phyloP scores from a whole-genome alignment of 2,888 invertebrate species.

The Aleiodes testaceus region DNA sequence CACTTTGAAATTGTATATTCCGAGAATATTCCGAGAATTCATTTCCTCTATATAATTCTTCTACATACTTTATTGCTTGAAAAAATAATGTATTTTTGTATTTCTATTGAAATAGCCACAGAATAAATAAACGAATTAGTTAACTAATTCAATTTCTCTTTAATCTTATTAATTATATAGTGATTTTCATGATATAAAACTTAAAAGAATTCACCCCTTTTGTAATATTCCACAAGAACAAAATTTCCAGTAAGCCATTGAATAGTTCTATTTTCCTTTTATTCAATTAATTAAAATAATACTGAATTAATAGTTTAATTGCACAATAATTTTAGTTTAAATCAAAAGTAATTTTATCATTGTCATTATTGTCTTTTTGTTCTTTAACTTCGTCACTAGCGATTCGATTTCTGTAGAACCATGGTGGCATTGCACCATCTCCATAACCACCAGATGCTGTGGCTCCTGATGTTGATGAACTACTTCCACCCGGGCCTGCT shows the following conservation, averaged over 20 bases:
- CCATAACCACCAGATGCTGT: conserved; percentile 24
- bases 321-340: conserved; percentile 12
- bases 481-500: conserved; percentile 7
- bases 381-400: conserved; percentile 23
- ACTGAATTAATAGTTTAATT: background rate
- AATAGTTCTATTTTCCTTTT: background rate
- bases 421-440: conserved; percentile 34
- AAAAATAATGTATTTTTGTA: background rate
- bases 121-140: background rate
- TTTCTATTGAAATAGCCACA: background rate
- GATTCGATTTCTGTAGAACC: conserved; percentile 40
- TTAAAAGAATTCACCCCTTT: too few species aligned
- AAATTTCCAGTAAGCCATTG: background rate
- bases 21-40: too few species aligned
- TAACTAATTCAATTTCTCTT: background rate
- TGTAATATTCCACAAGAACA: too few species aligned
- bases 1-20: too few species aligned
- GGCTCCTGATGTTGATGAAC: conserved; percentile 37
- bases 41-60: too few species aligned
- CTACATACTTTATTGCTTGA: background rate
- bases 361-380: background rate
- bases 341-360: conserved; percentile 26
- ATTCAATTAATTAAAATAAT: background rate
- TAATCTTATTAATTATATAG: background rate
- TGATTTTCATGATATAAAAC: too few species aligned